Base-by-base conservation (phyloP, 2,888 invertebrate species). In the Philereme transversata region DNA sequence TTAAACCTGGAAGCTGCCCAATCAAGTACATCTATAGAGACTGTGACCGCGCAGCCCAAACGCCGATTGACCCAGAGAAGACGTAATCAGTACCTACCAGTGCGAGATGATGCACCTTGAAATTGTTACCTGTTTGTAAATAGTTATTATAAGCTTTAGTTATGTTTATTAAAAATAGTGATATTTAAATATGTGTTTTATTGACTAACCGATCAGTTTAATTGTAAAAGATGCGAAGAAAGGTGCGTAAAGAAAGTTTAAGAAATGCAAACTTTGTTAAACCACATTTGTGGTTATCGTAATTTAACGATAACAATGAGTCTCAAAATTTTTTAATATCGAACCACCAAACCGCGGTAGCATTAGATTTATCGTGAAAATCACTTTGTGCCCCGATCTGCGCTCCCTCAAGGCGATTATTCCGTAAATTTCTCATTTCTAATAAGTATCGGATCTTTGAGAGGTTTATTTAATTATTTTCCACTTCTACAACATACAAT, bases 101-200 rank as follows among this genome's bases (percentile, higher is more conserved):
- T 91, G 52, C 82, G 90, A 73, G 92, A 92, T 67, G 92, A 91
- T 38, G 88, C 90, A 64, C 92, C 92, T 75, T 92, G 71, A 87
- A 81, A 54, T 67, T 71, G 75, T 69, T 67, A 65, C 73, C 72
- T 75, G 62, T 63, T 70, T 88, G 85, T 87, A 87, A 75, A 87
- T 86, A 87, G 77, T 73, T 62, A 71, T 86, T 22, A 22, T 22
- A 22, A 88, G 79, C 56, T 35, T 49, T 59, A 60, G 43, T 11
- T 63, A 52, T 43, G 40, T 47, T 69, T 69, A 77, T 84, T 82
- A 79, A 83, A 83, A 75, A 76, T 82, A 84, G 84, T 83, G 81
- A 79, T 84, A 84, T 79, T 80, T 73, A 74, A 67, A 65, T 51
- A 51, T 57, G 59, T 65, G 46, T 62, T 65, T 60, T 54, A 68